Conservation (phyloP, 2,797 vertebrate species). For the Mormyrus proboscirostris region DNA sequence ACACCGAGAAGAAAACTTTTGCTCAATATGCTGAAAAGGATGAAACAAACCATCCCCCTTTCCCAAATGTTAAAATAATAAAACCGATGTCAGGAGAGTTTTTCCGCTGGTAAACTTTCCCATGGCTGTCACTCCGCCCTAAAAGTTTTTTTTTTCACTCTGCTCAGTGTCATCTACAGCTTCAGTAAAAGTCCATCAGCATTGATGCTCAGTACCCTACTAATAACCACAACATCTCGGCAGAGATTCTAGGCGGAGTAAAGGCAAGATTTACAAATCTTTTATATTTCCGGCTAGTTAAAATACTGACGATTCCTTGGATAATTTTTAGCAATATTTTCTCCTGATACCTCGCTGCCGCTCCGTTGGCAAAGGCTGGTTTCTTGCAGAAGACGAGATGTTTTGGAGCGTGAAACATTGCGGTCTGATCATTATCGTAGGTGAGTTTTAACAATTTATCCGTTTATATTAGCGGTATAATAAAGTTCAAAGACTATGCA, state of each 20-base stretch:
- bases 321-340: background rate
- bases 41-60: background rate
- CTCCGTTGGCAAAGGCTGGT: background rate
- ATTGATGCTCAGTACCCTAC: background rate
- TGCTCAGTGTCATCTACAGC: constrained; percentile 14
- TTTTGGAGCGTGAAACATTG: background rate
- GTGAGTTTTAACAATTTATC: background rate
- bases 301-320: background rate
- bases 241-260: background rate
- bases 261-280: background rate
- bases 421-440: background rate
- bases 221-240: background rate
- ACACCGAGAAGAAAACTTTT: background rate
- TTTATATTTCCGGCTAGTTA: background rate
- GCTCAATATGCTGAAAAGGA: background rate
- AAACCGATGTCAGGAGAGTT: constrained; percentile 17
- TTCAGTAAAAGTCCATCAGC: background rate
- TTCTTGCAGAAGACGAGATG: background rate
- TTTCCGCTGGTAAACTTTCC: constrained; percentile 39
- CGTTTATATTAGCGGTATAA: background rate
- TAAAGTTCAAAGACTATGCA: background rate
- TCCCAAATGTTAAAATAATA: constrained; percentile 1
- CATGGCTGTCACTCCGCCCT: constrained; percentile 33
- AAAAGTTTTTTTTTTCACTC: constrained; percentile 9
- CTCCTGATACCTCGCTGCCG: background rate